Base-by-base conservation (phyloP, 1,140 invertebrate species). In the Atopsyche davidsoni region DNA sequence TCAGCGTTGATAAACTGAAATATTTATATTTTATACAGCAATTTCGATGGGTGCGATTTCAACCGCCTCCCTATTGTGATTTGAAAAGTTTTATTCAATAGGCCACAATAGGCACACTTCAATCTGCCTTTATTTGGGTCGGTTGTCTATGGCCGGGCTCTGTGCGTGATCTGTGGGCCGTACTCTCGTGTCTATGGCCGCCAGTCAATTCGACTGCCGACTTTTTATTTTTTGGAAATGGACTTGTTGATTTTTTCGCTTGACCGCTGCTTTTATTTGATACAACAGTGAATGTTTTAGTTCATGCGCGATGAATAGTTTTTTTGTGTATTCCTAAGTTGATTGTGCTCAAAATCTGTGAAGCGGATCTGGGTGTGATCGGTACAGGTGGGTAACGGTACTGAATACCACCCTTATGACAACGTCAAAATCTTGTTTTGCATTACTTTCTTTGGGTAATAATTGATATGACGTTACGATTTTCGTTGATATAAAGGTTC, bases 281-380 rank as follows among this genome's bases (percentile, higher is more conserved):
- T 11, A 44, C 40, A 51, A 44, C 44, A 39, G 32, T 36, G 22
- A 14, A 10, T 28, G 36, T 21, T 36, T n/a, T 17, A 38, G 17
- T 43, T 36, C 19, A 14, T 43, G 3, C 25, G 48, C 44, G 41
- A 51, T 51, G 48, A 18, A 11, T 17, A 44, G 11, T 25, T 25
- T 14, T 51, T 28, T 43, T 28, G 40, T 38, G 28, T 21, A 17
- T 16, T 36, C 38, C 6, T 24, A 23, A 18, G 48, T 51, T 40
- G 36, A 38, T 38, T 38, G 48, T 51, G 48, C 21, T n/a, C 13
- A 36, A 17, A 43, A 28, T 23, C 41, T 34, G 40, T 36, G 41
- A 51, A 28, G 41, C 48, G 41, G 41, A 51, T 51, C 41, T 51
- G 48, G 48, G 48, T 51, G 48, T 51, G 48, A 51, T 51, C 40